These are phyloP conservation scores for Drosophila multiciliata DNA, from an alignment of 2,888 invertebrate species.

Conservation along the genomic window DNA sequence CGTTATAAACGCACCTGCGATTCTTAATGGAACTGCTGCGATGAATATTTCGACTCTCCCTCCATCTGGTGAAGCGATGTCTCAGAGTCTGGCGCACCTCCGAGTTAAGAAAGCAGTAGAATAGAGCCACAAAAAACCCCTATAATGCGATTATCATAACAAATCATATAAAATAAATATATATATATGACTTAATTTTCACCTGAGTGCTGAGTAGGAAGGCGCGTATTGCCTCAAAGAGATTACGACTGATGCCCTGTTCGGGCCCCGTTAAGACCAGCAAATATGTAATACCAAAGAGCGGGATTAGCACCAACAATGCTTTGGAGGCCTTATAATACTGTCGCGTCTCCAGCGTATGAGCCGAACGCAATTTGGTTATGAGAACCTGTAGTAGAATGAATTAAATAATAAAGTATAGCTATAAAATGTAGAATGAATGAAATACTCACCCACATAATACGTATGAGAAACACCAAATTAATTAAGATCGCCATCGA, in stretches of 20 bases:
- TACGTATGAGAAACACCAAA: constrained; percentile 91
- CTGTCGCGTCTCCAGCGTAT: constrained; percentile 95
- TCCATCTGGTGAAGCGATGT: constrained; percentile 93
- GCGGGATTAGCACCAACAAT: constrained; percentile 94
- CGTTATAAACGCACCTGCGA: constrained; percentile 77
- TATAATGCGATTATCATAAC: constrained; percentile 80
- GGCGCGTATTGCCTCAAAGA: constrained; percentile 92
- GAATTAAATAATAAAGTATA: background rate
- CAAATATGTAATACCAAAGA: constrained; percentile 96
- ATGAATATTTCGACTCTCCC: constrained; percentile 84
- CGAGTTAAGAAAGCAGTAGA: constrained; percentile 97
- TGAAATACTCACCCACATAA: constrained; percentile 91
- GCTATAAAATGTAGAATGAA: background rate
- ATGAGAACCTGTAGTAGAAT: constrained; percentile 90
- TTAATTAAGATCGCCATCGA: constrained; percentile 92
- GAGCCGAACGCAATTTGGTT: constrained; percentile 95
- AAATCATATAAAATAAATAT: background rate
- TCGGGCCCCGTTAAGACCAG: constrained; percentile 93
- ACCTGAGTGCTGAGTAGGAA: constrained; percentile 96
- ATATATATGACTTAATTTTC: constrained; percentile 56
- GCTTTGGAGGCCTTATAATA: constrained; percentile 96
- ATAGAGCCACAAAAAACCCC: constrained; percentile 95
- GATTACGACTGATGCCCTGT: constrained; percentile 89
- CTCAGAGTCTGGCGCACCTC: constrained; percentile 94
- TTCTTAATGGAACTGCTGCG: constrained; percentile 80